Conservation (phyloP, 1,140 invertebrate genomes). For the Saccostrea cuccullata region DNA sequence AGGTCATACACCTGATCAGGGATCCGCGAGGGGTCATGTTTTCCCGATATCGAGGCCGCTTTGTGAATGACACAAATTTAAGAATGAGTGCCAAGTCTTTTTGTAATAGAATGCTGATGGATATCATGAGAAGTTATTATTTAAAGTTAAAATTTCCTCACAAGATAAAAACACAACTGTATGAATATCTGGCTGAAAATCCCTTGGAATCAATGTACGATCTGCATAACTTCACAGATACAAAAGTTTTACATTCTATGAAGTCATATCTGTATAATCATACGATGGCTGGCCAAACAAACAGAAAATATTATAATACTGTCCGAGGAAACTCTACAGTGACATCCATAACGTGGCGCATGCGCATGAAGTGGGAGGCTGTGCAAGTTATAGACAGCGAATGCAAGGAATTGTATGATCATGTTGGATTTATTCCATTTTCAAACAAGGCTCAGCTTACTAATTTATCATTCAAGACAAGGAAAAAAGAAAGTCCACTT, state of each 20-base stretch:
- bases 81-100: background rate
- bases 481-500: background rate
- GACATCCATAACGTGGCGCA: background rate
- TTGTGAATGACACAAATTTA: constrained; percentile 11
- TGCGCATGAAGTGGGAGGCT: background rate
- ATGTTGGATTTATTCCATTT: constrained; percentile 31
- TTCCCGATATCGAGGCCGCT: constrained; percentile 2
- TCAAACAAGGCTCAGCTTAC: background rate
- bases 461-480: background rate
- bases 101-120: constrained; percentile 25
- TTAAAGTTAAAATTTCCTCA: constrained; percentile 29
- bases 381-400: background rate
- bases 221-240: constrained; percentile 1
- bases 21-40: constrained; percentile 41
- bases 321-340: constrained; percentile 3
- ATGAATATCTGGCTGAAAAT: constrained; percentile 29
- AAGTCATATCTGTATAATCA: background rate
- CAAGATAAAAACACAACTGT: constrained; percentile 5
- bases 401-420: constrained; percentile 8
- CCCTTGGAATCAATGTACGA: background rate
- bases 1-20: constrained; percentile 33
- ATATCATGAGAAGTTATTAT: constrained; percentile 2
- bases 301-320: constrained; percentile 8
- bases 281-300: background rate
- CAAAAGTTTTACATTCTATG: background rate